Evolutionary conservation across 2,888 invertebrate species (phyloP), one percentile per base, ranked within the genome.

Genomic region (Ophraella communa): DNA sequence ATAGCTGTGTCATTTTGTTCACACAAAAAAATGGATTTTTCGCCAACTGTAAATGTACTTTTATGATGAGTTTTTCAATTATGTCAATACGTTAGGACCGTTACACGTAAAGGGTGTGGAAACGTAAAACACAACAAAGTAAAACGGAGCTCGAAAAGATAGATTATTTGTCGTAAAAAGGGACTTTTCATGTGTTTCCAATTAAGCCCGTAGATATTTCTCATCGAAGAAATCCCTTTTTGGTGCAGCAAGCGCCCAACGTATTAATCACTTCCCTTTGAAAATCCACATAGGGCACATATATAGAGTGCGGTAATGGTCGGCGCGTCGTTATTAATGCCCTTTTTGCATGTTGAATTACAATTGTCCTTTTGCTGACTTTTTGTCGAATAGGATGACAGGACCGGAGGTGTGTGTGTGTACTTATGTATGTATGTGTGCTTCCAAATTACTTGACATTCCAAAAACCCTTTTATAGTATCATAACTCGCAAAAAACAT

Each of bases 291-390:
- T 35, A 39, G 58, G 58, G 58, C 47, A 51, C 24, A 58, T 58
- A 58, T 58, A 58, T 49, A 39, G 35, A 58, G 33, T 55, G 51
- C 33, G 52, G 54, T 49, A 56, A 57, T 62, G 66, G 61, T 45
- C 27, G 61, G 30, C 49, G 49, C 49, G 51, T 67, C 59, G 51
- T 55, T 59, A 64, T 62, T 59, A 65, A 62, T 64, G 62, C 58
- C 59, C 60, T 64, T 64, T 69, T 56, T 65, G 67, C 69, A 69
- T 69, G 67, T 65, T 53, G 54, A 69, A 69, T 67, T 65, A 69
- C 62, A 61, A 57, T 66, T 68, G 64, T 68, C 62, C 58, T 62
- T 65, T 47, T 47, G 17, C 49, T 51, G 24, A 51, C 27, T 51
- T 63, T 64, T 55, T 58, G 58, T 58, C 24, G 39, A 17, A n/a